phyloP scores from a whole-genome alignment of 2,113 vertebrate genomes.

The Excalfactoria chinensis region DNA sequence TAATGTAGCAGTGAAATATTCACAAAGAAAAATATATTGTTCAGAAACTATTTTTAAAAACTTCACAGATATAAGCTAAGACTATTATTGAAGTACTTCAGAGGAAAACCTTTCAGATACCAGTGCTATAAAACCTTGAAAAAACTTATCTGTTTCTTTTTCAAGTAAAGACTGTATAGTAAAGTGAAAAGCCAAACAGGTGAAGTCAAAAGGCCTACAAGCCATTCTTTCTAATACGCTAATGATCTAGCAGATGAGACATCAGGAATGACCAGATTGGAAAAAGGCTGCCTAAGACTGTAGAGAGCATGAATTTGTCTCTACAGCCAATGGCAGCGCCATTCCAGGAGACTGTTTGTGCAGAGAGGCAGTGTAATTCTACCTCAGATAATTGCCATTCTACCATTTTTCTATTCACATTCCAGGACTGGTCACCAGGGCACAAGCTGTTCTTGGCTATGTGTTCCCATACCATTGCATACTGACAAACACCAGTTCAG shows the following conservation, averaged over 20 bases:
- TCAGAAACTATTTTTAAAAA: not conserved
- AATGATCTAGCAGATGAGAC: not conserved
- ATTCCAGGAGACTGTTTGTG: conserved; percentile 4
- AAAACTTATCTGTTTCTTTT: not conserved
- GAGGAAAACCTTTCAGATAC: not conserved
- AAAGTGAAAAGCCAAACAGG: not conserved
- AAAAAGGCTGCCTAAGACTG: not conserved
- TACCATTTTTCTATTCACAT: not conserved
- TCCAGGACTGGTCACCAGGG: not conserved
- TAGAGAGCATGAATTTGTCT: not conserved
- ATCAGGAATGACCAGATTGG: not conserved
- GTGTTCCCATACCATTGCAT: not conserved
- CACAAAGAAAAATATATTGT: not conserved
- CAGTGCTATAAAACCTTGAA: not conserved
- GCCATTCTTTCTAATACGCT: not conserved
- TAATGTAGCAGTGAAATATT: not conserved
- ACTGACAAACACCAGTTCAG: not conserved
- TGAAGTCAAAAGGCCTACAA: not conserved
- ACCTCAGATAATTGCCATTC: not conserved
- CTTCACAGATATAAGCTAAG: not conserved
- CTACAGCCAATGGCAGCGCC: not conserved
- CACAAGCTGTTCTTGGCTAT: conserved; percentile 34
- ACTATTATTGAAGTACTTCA: not conserved
- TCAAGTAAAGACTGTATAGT: not conserved
- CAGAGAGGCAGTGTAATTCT: not conserved